Conservation (phyloP, 2,797 vertebrate genomes). For the Leptatherina wallacei region DNA sequence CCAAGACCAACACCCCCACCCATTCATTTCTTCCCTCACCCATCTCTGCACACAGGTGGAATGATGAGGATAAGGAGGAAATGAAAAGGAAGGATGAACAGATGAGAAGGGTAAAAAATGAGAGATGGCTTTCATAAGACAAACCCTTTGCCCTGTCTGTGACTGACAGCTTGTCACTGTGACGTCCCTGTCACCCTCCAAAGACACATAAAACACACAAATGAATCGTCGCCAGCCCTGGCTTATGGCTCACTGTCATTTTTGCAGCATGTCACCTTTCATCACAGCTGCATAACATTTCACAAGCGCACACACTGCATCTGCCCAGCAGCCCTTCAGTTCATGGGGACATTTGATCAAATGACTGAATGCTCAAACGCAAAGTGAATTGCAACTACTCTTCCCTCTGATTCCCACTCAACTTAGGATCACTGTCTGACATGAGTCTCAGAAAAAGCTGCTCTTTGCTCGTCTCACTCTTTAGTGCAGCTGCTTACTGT, state of each 20-base stretch:
- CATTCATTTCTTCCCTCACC: conserved; percentile 38
- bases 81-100: conserved; percentile 57
- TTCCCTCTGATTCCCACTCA: conserved; percentile 70
- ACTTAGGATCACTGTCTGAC: conserved; percentile 34
- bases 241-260: conserved; percentile 96
- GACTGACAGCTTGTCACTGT: conserved; percentile 98
- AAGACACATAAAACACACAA: conserved; percentile 58
- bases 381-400: conserved; percentile 93
- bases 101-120: conserved; percentile 68
- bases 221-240: conserved; percentile 81
- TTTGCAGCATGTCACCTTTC: conserved; percentile 95
- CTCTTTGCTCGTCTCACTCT: conserved; percentile 18
- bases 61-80: conserved; percentile 49
- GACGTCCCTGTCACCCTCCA: conserved; percentile 88
- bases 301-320: conserved; percentile 62
- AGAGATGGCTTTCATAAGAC: conserved; percentile 70
- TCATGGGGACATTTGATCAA: conserved; percentile 93
- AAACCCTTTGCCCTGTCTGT: conserved; percentile 73
- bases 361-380: conserved; percentile 93
- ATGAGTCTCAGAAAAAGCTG: conserved; percentile 34
- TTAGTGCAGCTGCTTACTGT: conserved; percentile 44
- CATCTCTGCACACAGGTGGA: conserved; percentile 57
- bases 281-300: conserved; percentile 97
- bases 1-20: conserved; percentile 53
- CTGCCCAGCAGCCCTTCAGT: conserved; percentile 85